Conservation (phyloP, 2,888 invertebrate genomes). For the Disparrhopalites patrizii region DNA sequence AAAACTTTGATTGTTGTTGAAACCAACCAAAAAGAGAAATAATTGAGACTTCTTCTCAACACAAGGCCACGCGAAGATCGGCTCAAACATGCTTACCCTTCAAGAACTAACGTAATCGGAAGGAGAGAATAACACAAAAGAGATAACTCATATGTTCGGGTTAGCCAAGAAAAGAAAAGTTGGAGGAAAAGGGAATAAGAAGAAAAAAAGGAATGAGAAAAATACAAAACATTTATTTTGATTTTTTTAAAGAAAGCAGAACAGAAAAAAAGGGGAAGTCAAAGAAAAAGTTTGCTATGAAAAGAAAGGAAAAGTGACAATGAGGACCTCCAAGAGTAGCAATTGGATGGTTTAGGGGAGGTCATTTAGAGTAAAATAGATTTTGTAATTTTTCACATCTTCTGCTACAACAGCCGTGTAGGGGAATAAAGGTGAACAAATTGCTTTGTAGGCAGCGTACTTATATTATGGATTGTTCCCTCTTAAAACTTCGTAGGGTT, state of each 20-base stretch:
- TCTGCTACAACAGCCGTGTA: not conserved
- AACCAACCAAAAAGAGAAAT: slow-evolving; percentile 18
- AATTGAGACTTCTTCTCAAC: slow-evolving; percentile 21
- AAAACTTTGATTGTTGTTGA: slow-evolving; percentile 15
- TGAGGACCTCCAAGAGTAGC: slow-evolving; percentile 23
- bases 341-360: slow-evolving; percentile 21
- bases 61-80: too few relatives aligned
- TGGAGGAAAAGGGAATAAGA: not conserved
- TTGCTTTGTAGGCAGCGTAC: slow-evolving; percentile 3
- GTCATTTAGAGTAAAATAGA: slow-evolving; percentile 22
- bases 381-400: slow-evolving; percentile 3
- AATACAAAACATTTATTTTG: slow-evolving; percentile 17
- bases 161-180: too few relatives aligned
- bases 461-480: too few relatives aligned
- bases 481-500: too few relatives aligned
- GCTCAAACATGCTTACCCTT: too few relatives aligned
- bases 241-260: slow-evolving; percentile 1
- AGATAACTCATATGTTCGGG: too few relatives aligned
- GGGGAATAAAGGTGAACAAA: not conserved
- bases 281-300: not conserved
- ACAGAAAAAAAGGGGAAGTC: not conserved
- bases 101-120: too few relatives aligned
- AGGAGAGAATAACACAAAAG: too few relatives aligned
- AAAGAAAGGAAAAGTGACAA: slow-evolving; percentile 24
- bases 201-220: slow-evolving; percentile 5